These are phyloP conservation scores for Atractosteus spatula DNA, from an alignment of 2,113 vertebrate species.

Conservation along the genomic window DNA sequence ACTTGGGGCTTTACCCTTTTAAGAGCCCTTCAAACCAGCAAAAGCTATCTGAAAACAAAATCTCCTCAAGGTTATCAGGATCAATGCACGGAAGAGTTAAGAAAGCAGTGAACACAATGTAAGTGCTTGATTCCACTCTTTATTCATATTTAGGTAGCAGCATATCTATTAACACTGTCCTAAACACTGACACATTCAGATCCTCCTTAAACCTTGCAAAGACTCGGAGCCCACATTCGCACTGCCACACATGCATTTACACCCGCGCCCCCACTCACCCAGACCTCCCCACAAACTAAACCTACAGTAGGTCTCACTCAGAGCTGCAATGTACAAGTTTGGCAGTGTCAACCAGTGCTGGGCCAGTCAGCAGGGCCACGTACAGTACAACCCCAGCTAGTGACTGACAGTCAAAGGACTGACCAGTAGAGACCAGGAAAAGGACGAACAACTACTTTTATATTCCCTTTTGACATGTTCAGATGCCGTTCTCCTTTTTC, in stretches of 20 bases:
- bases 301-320: background rate
- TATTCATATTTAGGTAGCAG: conserved; percentile 65
- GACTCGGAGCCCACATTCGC: conserved; percentile 13
- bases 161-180: conserved; percentile 46
- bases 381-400: background rate
- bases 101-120: no score
- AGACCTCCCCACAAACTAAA: no score
- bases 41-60: no score
- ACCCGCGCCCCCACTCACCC: conserved; percentile 16
- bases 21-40: no score
- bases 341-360: background rate
- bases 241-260: conserved; percentile 8
- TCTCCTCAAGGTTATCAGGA: no score
- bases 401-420: background rate
- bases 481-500: background rate
- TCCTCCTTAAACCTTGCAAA: conserved; percentile 3
- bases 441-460: background rate
- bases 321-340: background rate
- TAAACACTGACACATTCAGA: conserved; percentile 32
- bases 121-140: conserved; percentile 28
- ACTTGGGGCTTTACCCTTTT: no score
- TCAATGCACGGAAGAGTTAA: no score
- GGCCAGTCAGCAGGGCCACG: background rate
- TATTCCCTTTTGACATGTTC: background rate
- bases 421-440: background rate